These are phyloP conservation scores for Ceratitis capitata DNA, from an alignment of 1,140 invertebrate genomes.

Conservation along the genomic window DNA sequence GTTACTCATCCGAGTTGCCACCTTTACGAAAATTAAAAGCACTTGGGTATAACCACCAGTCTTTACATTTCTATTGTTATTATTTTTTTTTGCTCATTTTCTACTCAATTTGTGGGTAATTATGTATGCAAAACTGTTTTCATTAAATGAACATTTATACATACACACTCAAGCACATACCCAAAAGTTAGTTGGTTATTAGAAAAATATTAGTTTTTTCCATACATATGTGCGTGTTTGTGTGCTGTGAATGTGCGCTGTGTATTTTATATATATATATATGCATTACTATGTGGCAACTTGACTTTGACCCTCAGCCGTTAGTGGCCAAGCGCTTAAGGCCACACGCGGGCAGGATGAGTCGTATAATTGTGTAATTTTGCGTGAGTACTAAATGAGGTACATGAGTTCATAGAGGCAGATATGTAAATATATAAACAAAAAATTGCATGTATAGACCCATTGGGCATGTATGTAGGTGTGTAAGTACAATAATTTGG, in stretches of 20 bases:
- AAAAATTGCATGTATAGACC: neutral
- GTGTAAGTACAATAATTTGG: no score
- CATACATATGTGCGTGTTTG: neutral
- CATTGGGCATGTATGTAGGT: neutral
- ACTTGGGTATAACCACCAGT: no score
- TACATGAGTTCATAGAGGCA: neutral
- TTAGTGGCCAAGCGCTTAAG: neutral
- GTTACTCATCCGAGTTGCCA: no score
- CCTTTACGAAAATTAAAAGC: no score
- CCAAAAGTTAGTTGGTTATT: no score
- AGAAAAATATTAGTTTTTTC: no score
- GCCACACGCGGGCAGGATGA: neutral
- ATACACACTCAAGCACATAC: neutral
- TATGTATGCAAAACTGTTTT: neutral
- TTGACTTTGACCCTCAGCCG: conserved; percentile 12
- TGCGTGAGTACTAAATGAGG: neutral
- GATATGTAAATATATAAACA: neutral
- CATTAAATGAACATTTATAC: no score
- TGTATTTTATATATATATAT: neutral
- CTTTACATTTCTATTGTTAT: no score
- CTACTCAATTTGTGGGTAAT: neutral
- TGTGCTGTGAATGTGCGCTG: neutral
- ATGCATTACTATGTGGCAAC: neutral
- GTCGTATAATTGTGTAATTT: conserved; percentile 7
- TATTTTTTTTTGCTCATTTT: neutral